Evolutionary conservation across 2,888 invertebrate genomes (phyloP), one percentile per base, ranked within the genome.

Genomic region (Caenorhabditis auriculariae): DNA sequence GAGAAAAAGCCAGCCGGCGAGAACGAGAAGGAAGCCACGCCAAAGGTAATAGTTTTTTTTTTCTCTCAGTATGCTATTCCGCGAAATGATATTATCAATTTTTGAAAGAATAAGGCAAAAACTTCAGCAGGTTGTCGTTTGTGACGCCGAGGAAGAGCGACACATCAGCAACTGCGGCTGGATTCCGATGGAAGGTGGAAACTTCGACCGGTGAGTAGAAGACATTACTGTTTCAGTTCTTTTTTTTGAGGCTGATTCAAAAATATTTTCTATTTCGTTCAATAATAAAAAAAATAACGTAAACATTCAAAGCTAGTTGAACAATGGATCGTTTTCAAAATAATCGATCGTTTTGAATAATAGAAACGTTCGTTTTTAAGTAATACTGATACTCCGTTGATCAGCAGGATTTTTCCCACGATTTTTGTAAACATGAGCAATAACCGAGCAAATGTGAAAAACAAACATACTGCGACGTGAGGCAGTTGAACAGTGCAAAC

Each of bases 121-220:
- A 23, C 47, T 61, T 51, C 50, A 58, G 44, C 63, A 69, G 60
- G 69, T 69, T 12, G 63, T 69, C 29, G 69, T 69, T 28, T 66
- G 63, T 29, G 66, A 59, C 43, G 60, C 65, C 42, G 54, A 57
- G 28, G 65, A 68, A 43, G 67, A 67, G 47, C 57, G 62, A 28
- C 59, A 71, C 41, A 67, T 68, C 50, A 65, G 64, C 54, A 69
- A 69, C 44, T 61, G 56, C 38, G 69, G 69, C 39, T 69, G 69
- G 69, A 54, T 69, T 17, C 66, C 69, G n/a, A 66, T 66, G 69
- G 66, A 66, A 54, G 66, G 66, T 35, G 66, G 69, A n/a, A 69
- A 69, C 43, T 69, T 69, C 17, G 69, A 69, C 41, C 60, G 62
- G 68, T 66, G 35, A n/a, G 37, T 41, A n/a, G 12, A 46, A 46